Evolutionary conservation across 2,797 vertebrate species (phyloP).

Genomic region (Anableps anableps): DNA sequence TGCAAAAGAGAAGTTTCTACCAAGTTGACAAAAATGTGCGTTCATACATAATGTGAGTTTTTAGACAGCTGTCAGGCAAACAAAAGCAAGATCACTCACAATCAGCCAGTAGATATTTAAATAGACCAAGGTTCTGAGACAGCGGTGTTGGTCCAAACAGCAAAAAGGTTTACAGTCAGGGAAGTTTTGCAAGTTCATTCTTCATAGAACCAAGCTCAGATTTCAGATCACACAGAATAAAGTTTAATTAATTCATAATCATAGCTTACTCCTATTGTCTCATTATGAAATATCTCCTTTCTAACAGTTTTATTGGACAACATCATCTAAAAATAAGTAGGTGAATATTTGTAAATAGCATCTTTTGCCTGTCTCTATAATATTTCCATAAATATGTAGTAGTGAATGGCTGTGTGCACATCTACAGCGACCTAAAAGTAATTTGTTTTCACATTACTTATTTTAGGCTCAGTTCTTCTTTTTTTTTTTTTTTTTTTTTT

Average conservation of each 20-base stretch:
- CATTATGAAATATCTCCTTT: background rate
- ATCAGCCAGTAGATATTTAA: background rate
- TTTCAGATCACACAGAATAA: background rate
- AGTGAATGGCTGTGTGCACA: background rate
- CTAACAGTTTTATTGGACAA: background rate
- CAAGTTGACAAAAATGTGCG: background rate
- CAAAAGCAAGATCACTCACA: background rate
- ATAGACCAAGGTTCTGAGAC: background rate
- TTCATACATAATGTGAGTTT: constrained; percentile 21
- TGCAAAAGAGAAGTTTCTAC: background rate
- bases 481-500: background rate
- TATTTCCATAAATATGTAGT: too few relatives aligned
- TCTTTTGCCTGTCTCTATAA: background rate
- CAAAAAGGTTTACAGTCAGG: background rate
- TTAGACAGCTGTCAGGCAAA: background rate
- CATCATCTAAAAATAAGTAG: background rate
- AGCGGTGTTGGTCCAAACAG: background rate
- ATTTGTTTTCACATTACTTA: background rate
- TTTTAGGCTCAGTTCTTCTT: background rate
- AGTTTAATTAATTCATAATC: background rate
- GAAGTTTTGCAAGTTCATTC: background rate
- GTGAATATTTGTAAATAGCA: background rate
- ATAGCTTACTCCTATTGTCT: background rate
- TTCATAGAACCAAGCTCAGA: background rate
- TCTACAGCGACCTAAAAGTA: background rate